Evolutionary conservation across 2,888 invertebrate species (phyloP).

Genomic region (Ptilodon capucinus): DNA sequence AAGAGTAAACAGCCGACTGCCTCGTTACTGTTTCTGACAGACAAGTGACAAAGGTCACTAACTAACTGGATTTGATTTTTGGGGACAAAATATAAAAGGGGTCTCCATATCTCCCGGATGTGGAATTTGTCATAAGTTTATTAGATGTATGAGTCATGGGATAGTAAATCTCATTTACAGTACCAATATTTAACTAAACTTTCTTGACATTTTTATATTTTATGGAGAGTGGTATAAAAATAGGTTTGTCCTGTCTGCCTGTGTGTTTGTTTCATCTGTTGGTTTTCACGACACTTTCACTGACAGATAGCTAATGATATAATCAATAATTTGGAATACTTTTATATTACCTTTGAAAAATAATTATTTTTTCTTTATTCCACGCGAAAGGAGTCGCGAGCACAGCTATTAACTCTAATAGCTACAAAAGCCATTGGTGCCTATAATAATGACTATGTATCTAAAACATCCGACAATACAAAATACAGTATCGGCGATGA

Average conservation of each 20-base stretch:
- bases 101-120: constrained; percentile 69
- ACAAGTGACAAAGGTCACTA: constrained; percentile 59
- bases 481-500: constrained; percentile 26
- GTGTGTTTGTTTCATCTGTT: no score
- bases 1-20: background rate
- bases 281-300: no score
- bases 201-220: no score
- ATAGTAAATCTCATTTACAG: background rate
- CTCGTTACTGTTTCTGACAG: constrained; percentile 50
- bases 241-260: no score
- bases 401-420: no score
- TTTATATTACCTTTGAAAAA: no score
- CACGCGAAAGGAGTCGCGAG: no score
- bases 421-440: no score
- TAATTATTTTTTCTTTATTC: no score
- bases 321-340: no score
- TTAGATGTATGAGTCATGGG: constrained; percentile 21
- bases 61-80: constrained; percentile 64
- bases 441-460: background rate
- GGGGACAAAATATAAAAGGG: constrained; percentile 58
- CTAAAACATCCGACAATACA: background rate
- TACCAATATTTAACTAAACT: background rate
- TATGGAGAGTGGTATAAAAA: background rate
- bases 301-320: no score
- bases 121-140: constrained; percentile 64